Percentiles rank a stretch among this genome's conserved stretches.
phyloP scores from a whole-genome alignment of 2,888 invertebrate species.

The Gryllus longicercus region DNA sequence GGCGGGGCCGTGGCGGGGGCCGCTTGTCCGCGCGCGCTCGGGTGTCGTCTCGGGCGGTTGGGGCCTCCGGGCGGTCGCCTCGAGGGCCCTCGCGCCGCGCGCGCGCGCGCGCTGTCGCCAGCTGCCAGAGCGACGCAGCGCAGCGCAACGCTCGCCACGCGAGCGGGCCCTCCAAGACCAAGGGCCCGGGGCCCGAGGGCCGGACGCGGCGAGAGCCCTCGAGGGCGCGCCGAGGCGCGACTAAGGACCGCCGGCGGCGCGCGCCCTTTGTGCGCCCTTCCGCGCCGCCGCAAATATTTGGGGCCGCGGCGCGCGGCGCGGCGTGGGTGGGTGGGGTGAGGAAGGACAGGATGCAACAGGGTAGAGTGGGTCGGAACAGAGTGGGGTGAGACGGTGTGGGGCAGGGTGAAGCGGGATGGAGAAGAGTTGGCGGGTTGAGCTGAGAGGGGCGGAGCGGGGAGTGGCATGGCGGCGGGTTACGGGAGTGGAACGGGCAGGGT shows the following conservation, averaged over 20 bases:
- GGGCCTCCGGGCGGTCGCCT: not conserved
- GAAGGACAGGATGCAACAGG: not conserved
- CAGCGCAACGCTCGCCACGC: too few species aligned
- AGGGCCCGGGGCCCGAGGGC: not conserved
- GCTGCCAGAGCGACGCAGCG: not conserved
- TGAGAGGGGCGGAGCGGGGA: too few species aligned
- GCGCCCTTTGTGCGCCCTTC: not conserved
- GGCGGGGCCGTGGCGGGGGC: not conserved
- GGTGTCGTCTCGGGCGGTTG: not conserved
- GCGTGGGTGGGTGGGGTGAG: not conserved
- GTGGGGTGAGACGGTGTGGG: too few species aligned
- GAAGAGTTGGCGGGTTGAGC: too few species aligned
- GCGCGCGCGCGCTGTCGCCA: not conserved
- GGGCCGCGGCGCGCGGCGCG: not conserved
- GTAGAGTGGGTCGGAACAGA: too few species aligned
- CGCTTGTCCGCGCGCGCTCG: not conserved
- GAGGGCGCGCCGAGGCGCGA: not conserved
- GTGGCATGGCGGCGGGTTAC: too few species aligned
- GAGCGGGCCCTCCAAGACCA: not conserved
- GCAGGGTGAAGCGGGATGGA: too few species aligned
- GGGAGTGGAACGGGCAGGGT: too few species aligned
- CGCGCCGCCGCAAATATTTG: not conserved
- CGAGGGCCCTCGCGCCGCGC: not conserved
- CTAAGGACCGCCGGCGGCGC: not conserved
- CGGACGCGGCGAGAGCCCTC: not conserved